These are phyloP conservation scores for Pollenia angustigena DNA, from an alignment of 2,888 invertebrate genomes.

Conservation along the genomic window DNA sequence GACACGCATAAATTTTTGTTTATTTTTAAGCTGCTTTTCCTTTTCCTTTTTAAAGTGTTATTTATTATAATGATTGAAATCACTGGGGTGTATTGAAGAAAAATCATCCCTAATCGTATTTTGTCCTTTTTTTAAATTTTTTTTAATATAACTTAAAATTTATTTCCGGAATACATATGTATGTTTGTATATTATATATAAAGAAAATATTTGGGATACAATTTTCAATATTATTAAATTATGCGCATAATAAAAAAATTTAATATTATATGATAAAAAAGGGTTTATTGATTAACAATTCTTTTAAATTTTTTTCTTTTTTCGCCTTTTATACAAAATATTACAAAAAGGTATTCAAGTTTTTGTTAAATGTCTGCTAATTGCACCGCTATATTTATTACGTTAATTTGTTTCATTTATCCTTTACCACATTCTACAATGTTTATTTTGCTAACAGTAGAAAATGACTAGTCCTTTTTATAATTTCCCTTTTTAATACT, in stretches of 20 bases:
- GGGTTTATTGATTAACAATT: too few species aligned
- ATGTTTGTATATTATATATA: too few species aligned
- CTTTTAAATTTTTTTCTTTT: too few species aligned
- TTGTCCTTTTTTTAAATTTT: too few species aligned
- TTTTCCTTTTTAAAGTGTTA: background rate
- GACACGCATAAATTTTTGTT: conserved; percentile 3
- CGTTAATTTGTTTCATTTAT: conserved; percentile 17
- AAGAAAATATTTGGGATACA: too few species aligned
- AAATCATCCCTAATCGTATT: background rate
- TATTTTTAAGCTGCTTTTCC: background rate
- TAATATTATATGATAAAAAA: too few species aligned
- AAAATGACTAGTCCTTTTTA: conserved; percentile 13
- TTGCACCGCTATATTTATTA: conserved; percentile 31
- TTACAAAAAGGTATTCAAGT: background rate
- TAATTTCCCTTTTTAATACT: background rate
- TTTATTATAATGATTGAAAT: conserved; percentile 7
- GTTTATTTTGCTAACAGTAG: conserved; percentile 32
- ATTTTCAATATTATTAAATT: too few species aligned
- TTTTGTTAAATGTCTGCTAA: conserved; percentile 21
- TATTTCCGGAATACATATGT: too few species aligned
- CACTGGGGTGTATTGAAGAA: conserved; percentile 1
- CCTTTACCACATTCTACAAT: conserved; percentile 23
- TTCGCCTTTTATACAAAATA: background rate
- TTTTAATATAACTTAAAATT: too few species aligned
- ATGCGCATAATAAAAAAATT: too few species aligned